phyloP scores from a whole-genome alignment of 2,113 vertebrate genomes.

The Redunca redunca region DNA sequence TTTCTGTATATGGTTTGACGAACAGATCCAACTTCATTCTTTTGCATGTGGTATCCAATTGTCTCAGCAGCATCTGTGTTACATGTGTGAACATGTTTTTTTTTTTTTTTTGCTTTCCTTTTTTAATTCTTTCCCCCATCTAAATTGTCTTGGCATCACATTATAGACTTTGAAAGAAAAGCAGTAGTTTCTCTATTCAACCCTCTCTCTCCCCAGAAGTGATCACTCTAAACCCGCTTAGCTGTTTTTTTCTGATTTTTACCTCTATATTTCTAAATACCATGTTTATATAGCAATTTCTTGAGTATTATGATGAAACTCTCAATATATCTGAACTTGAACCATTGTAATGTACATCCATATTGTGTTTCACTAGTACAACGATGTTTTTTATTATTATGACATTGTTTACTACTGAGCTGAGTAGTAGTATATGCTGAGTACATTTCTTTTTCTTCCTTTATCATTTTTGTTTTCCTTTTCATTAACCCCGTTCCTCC shows the following conservation, averaged over 20 bases:
- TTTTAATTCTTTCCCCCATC: constrained; percentile 24
- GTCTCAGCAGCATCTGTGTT: background rate
- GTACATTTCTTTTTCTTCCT: background rate
- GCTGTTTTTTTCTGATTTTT: background rate
- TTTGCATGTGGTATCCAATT: constrained; percentile 18
- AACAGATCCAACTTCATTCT: background rate
- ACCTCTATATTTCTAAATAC: background rate
- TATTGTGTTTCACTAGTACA: background rate
- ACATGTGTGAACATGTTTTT: background rate
- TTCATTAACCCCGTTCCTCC: background rate
- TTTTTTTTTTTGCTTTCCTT: background rate
- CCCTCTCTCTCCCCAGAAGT: background rate
- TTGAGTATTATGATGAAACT: background rate
- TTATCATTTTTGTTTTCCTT: background rate
- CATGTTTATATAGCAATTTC: background rate
- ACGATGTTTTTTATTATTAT: background rate
- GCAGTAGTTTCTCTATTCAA: background rate
- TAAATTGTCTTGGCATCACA: constrained; percentile 7
- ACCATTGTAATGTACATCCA: background rate
- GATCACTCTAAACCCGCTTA: background rate
- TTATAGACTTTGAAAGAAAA: constrained; percentile 26
- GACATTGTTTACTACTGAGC: background rate
- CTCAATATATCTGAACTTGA: background rate
- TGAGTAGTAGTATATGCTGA: background rate
- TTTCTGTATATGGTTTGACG: constrained; percentile 17